Evolutionary conservation across 2,797 vertebrate species (phyloP).

Genomic region (Natrix natrix): DNA sequence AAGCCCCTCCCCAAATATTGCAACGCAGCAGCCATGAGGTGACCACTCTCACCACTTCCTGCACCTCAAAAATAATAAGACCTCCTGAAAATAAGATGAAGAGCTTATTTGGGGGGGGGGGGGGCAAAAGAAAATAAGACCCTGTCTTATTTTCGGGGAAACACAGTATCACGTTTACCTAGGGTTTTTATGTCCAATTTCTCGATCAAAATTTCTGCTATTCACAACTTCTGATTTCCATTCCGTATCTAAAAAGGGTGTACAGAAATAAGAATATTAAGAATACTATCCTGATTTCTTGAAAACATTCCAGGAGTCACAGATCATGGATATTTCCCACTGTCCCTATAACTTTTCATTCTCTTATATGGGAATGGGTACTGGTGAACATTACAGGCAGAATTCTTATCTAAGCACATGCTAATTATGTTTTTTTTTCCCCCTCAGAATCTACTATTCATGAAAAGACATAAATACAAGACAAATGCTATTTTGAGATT

Average conservation of each 20-base stretch:
- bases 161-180: conserved; percentile 74
- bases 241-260: conserved; percentile 82
- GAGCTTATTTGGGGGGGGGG: too few relatives aligned
- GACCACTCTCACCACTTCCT: too few relatives aligned
- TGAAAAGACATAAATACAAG: background rate
- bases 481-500: background rate
- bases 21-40: too few relatives aligned
- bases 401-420: background rate
- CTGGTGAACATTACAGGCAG: background rate
- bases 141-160: too few relatives aligned
- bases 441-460: background rate
- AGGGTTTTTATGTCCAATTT: conserved; percentile 95
- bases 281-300: background rate
- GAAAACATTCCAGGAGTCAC: background rate
- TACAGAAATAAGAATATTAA: conserved; percentile 12
- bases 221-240: conserved; percentile 91
- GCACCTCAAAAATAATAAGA: too few relatives aligned
- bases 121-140: too few relatives aligned
- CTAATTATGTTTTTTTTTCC: background rate
- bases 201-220: conserved; percentile 90
- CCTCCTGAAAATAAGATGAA: too few relatives aligned
- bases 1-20: too few relatives aligned
- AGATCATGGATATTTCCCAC: background rate
- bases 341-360: background rate
- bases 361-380: background rate